Percentiles rank a stretch among this genome's conserved stretches.
Evolutionary conservation across 2,113 vertebrate genomes (phyloP).

Genomic region (Plectropomus leopardus): DNA sequence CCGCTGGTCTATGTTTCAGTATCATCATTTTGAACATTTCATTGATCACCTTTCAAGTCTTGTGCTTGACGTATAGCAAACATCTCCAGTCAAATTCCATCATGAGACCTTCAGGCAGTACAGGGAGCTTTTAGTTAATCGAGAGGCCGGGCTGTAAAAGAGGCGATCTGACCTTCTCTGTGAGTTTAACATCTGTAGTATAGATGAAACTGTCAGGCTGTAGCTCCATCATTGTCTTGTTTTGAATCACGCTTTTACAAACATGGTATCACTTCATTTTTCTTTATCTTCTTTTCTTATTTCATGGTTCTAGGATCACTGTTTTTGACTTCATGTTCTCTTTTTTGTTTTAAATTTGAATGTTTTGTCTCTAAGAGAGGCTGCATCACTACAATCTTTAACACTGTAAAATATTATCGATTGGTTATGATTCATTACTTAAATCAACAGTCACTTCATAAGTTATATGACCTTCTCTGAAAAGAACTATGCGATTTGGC

Average conservation of each 20-base stretch:
- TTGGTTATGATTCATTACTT: too few relatives aligned
- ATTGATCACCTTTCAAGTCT: conserved; percentile 18
- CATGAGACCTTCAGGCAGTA: conserved; percentile 4
- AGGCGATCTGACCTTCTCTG: conserved; percentile 5
- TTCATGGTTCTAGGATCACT: too few relatives aligned
- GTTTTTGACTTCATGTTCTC: neutral
- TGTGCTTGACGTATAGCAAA: conserved; percentile 7
- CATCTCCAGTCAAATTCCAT: conserved; percentile 1
- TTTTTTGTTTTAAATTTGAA: neutral
- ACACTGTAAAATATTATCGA: neutral
- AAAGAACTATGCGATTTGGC: neutral
- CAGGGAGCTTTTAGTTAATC: conserved; percentile 15
- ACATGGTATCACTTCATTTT: neutral
- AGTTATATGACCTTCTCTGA: neutral
- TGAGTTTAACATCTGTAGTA: neutral
- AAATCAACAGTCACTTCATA: neutral
- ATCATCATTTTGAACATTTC: conserved; percentile 14
- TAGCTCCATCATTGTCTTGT: too few relatives aligned
- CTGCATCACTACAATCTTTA: neutral
- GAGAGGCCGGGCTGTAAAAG: neutral
- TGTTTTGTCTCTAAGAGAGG: neutral
- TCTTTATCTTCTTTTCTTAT: neutral
- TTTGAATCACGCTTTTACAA: neutral
- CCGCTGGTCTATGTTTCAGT: neutral
- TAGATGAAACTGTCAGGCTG: too few relatives aligned